Base-by-base conservation (phyloP, 1,140 invertebrate genomes). In the Nasonia vitripennis region DNA sequence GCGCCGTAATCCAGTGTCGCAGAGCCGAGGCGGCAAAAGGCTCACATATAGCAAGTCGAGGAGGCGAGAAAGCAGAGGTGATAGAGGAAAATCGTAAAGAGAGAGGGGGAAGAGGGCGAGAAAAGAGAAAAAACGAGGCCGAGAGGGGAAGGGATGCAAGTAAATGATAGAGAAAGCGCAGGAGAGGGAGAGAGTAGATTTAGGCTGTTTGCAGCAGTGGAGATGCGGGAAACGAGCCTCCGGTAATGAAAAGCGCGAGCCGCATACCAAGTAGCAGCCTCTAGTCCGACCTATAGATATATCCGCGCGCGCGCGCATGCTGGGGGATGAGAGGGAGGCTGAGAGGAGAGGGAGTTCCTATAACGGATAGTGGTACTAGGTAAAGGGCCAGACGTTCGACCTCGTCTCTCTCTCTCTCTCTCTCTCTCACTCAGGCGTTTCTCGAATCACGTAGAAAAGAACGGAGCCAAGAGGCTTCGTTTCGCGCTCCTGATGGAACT, bases 161-260 rank as follows among this genome's bases (percentile, higher is more conserved):
- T 75, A 80, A 86, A 83, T 83, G 81, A 82, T 86, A 86, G 78
- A 83, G 37, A 85, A 85, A 80, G 27, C 45, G 83, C 83, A 85
- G 45, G 55, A 78, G 80, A 87, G 88, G 87, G 90, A 90, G 79
- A 89, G 89, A 91, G 91, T 92, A 91, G 91, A 92, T 93, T 93
- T 93, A 92, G 92, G 92, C 92, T 93, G 91, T 93, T 92, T 93
- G 92, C 91, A 92, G 89, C 89, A 87, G 88, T 86, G 87, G 90
- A 90, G 89, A 90, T 88, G 90, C 88, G 87, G 89, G 90, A 89
- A 90, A 91, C 90, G 91, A 93, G 91, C 91, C 92, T 92, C 91
- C 90, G 92, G 92, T 93, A 93, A 93, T 93, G 93, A 93, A 93
- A 93, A 93, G 92, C 93, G 92, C 91, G 93, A 93, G 91, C 92